Evolutionary conservation across 2,797 vertebrate species (phyloP).

Genomic region (Remorina albescens): DNA sequence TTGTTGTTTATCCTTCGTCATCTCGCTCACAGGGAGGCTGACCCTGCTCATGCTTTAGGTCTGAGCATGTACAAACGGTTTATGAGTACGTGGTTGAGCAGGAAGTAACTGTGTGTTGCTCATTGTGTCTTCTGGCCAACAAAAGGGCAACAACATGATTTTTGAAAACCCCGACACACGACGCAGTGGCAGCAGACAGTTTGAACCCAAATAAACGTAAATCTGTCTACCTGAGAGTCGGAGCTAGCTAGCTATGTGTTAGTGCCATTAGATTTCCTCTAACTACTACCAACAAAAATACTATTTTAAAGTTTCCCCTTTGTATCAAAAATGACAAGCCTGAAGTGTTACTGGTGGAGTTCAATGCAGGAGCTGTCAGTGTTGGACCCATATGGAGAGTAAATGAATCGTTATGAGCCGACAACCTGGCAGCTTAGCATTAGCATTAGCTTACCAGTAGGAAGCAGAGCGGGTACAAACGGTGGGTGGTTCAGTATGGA

Average conservation of each 20-base stretch:
- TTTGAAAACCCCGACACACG: too few relatives aligned
- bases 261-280: not conserved
- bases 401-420: not conserved
- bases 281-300: not conserved
- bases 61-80: not conserved
- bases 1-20: not conserved
- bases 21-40: not conserved
- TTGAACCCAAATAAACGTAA: not conserved
- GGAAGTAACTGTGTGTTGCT: conserved; percentile 10
- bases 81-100: not conserved
- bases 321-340: not conserved
- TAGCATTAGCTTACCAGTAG: conserved; percentile 53
- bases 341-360: too few relatives aligned
- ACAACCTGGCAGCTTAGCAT: conserved; percentile 11
- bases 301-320: not conserved
- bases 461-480: not conserved
- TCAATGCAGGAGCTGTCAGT: too few relatives aligned
- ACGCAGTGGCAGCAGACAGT: conserved; percentile 2
- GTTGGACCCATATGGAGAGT: conserved; percentile 10
- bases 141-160: not conserved
- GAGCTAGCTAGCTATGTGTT: conserved; percentile 10
- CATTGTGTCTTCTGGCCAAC: not conserved
- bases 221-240: not conserved
- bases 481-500: not conserved
- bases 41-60: not conserved